These are phyloP conservation scores for Phortica magna DNA, from an alignment of 2,888 invertebrate species.

Conservation along the genomic window DNA sequence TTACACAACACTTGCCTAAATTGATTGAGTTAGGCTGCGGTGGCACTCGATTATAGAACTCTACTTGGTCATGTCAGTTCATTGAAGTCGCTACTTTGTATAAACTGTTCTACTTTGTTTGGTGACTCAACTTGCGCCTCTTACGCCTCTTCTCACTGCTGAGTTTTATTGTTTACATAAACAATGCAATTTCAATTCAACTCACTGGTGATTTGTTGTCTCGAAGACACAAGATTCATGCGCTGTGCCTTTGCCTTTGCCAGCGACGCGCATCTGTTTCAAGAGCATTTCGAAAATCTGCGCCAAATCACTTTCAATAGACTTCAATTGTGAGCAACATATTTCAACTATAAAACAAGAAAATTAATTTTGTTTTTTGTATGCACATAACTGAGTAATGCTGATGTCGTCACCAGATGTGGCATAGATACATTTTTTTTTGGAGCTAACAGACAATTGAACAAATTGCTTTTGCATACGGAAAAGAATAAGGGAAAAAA, in stretches of 20 bases:
- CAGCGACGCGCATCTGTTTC: not conserved
- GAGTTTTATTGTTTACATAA: too few relatives aligned
- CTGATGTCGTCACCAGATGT: slow-evolving; percentile 25
- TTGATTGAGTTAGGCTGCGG: too few relatives aligned
- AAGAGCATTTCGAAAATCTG: not conserved
- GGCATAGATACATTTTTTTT: slow-evolving; percentile 21
- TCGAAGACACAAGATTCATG: not conserved
- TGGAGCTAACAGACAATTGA: slow-evolving; percentile 21
- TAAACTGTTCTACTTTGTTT: too few relatives aligned
- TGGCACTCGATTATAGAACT: too few relatives aligned
- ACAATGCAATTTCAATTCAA: too few relatives aligned
- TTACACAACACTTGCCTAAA: too few relatives aligned
- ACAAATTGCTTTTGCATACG: slow-evolving; percentile 34
- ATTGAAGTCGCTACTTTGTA: too few relatives aligned
- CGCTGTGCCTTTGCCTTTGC: not conserved
- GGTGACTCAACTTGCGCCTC: too few relatives aligned
- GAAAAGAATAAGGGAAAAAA: not conserved
- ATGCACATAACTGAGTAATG: not conserved
- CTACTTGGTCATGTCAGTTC: too few relatives aligned
- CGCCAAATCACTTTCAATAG: not conserved
- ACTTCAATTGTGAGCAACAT: not conserved
- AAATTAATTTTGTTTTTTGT: not conserved
- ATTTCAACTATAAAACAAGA: not conserved
- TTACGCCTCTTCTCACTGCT: too few relatives aligned
- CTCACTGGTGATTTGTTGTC: too few relatives aligned